These are phyloP conservation scores for Eufriesea mexicana DNA, from an alignment of 1,140 invertebrate species.

Conservation along the genomic window DNA sequence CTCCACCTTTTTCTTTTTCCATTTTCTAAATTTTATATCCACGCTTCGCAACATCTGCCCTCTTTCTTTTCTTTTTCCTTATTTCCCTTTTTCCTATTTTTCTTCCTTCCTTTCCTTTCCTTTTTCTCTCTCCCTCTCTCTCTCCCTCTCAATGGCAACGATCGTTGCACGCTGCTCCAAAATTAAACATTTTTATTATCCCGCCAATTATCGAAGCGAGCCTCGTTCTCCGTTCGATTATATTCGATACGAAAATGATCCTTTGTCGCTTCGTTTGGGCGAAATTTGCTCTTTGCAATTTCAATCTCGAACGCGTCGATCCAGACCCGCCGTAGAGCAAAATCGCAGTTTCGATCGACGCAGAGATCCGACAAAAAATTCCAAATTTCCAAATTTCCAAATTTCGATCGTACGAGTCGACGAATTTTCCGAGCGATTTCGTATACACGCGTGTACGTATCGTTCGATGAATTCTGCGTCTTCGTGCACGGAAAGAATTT, in stretches of 20 bases:
- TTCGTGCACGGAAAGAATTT: not conserved
- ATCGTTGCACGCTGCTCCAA: not conserved
- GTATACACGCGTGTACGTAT: not conserved
- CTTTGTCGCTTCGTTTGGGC: too few species aligned
- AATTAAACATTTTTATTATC: not conserved
- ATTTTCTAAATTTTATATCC: slow-evolving; percentile 40
- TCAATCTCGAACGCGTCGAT: too few species aligned
- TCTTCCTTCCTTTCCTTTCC: not conserved
- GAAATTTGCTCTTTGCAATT: too few species aligned
- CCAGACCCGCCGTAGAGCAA: too few species aligned
- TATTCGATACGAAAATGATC: too few species aligned
- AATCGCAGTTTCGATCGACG: too few species aligned
- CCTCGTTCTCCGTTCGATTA: too few species aligned
- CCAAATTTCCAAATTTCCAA: too few species aligned
- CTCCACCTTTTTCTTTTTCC: not conserved
- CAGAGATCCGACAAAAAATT: too few species aligned
- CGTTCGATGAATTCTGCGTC: not conserved
- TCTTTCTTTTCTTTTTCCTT: not conserved
- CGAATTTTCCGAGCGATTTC: not conserved
- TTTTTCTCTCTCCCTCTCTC: not conserved
- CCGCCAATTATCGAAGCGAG: too few species aligned
- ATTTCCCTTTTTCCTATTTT: too few species aligned
- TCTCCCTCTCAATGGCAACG: too few species aligned
- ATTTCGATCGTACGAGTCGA: not conserved
- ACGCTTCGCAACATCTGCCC: not conserved